Evolutionary conservation across 2,797 vertebrate species (phyloP).

Genomic region (Schizothorax lantsangensis): DNA sequence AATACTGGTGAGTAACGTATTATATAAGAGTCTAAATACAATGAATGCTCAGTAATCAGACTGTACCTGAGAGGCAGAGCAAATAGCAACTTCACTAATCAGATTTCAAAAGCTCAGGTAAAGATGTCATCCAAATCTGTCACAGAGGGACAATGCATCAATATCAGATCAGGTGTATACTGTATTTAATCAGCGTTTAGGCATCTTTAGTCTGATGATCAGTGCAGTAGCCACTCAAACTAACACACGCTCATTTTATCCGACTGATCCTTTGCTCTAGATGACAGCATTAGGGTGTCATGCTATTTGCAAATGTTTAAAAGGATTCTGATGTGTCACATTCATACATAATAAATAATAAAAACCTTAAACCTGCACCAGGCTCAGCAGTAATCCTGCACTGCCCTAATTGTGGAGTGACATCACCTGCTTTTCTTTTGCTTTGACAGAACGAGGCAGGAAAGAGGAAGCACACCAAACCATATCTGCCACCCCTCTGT

Average conservation of each 20-base stretch:
- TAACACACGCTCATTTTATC: background rate
- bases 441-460: slow-evolving; percentile 36
- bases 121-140: slow-evolving; percentile 47
- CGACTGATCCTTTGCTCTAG: slow-evolving; percentile 18
- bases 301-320: slow-evolving; percentile 19
- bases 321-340: slow-evolving; percentile 38
- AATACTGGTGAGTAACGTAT: background rate
- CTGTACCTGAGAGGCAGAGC: background rate
- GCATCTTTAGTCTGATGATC: slow-evolving; percentile 13
- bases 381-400: slow-evolving; percentile 75
- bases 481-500: slow-evolving; percentile 60
- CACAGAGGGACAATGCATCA: slow-evolving; percentile 50
- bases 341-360: slow-evolving; percentile 32
- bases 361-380: slow-evolving; percentile 71
- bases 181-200: slow-evolving; percentile 9
- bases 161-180: slow-evolving; percentile 4
- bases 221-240: background rate
- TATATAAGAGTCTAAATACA: background rate
- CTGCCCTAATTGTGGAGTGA: slow-evolving; percentile 76
- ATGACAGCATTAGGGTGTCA: slow-evolving; percentile 39
- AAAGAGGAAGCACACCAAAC: slow-evolving; percentile 57
- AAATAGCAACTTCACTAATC: background rate
- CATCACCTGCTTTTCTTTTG: slow-evolving; percentile 71
- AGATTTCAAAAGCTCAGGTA: slow-evolving; percentile 35
- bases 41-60: background rate